Percentiles rank a stretch among this genome's conserved stretches.
Evolutionary conservation across 2,888 invertebrate genomes (phyloP).

Genomic region (Lasioglossum marginatum): DNA sequence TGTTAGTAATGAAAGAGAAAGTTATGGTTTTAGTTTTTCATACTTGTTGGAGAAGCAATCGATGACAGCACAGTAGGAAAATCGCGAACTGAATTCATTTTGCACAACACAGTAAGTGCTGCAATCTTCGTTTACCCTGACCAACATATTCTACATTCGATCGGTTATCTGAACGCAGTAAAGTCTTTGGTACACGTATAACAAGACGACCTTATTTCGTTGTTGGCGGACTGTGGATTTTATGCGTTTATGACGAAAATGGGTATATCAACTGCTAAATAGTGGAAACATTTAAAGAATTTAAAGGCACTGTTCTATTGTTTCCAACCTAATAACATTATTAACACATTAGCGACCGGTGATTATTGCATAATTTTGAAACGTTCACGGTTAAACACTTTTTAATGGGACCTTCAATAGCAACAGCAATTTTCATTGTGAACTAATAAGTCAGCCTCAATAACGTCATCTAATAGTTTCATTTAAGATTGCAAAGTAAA

Average conservation of each 20-base stretch:
- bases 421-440: too few relatives aligned
- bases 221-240: background rate
- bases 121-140: constrained; percentile 36
- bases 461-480: too few relatives aligned
- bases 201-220: background rate
- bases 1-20: background rate
- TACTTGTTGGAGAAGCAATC: background rate
- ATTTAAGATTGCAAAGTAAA: too few relatives aligned
- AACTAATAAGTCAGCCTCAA: too few relatives aligned
- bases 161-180: constrained; percentile 20
- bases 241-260: background rate
- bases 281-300: background rate
- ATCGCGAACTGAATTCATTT: constrained; percentile 35
- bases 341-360: too few relatives aligned
- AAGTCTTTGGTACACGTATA: background rate
- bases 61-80: constrained; percentile 7
- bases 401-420: too few relatives aligned
- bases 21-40: background rate
- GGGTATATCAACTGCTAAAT: background rate
- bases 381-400: too few relatives aligned
- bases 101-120: constrained; percentile 20
- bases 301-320: background rate
- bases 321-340: too few relatives aligned
- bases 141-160: constrained; percentile 34
- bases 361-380: too few relatives aligned